These are phyloP conservation scores for Hippasteria phrygiana DNA, from an alignment of 53 echinoderm and acorn worm species.

Conservation along the genomic window DNA sequence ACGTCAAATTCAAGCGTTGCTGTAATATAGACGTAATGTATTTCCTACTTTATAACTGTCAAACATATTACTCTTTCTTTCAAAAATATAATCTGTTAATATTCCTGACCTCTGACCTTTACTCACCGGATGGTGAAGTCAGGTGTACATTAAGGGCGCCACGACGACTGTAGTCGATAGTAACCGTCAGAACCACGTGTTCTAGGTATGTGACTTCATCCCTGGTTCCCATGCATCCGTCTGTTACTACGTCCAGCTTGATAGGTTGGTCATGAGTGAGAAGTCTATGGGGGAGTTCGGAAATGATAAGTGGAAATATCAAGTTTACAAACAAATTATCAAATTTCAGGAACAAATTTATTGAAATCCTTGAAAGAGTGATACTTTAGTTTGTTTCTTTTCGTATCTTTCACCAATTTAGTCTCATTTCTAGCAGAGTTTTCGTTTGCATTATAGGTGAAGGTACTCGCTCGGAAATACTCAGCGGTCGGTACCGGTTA, in stretches of 20 bases:
- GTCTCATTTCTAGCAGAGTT: no score
- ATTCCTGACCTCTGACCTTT: neutral
- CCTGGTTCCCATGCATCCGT: conserved; percentile 62
- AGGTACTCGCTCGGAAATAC: no score
- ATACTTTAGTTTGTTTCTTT: no score
- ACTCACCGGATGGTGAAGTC: conserved; percentile 66
- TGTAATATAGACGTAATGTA: no score
- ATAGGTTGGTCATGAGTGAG: neutral
- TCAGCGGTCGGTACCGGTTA: no score
- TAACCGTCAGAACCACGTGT: conserved; percentile 62
- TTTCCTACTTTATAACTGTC: no score
- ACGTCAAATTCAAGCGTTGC: no score
- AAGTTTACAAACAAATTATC: neutral
- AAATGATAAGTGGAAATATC: neutral
- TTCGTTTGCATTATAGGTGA: no score
- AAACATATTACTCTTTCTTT: neutral
- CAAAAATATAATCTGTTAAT: neutral
- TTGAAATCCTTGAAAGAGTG: no score
- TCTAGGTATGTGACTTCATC: conserved; percentile 65
- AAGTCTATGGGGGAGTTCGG: neutral
- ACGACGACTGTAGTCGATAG: conserved; percentile 59
- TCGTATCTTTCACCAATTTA: no score
- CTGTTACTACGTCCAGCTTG: conserved; percentile 16
- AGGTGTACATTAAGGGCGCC: conserved; percentile 64
- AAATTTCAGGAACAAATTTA: no score